Evolutionary conservation across 2,888 invertebrate species (phyloP).

Genomic region (Pollenia amentaria): DNA sequence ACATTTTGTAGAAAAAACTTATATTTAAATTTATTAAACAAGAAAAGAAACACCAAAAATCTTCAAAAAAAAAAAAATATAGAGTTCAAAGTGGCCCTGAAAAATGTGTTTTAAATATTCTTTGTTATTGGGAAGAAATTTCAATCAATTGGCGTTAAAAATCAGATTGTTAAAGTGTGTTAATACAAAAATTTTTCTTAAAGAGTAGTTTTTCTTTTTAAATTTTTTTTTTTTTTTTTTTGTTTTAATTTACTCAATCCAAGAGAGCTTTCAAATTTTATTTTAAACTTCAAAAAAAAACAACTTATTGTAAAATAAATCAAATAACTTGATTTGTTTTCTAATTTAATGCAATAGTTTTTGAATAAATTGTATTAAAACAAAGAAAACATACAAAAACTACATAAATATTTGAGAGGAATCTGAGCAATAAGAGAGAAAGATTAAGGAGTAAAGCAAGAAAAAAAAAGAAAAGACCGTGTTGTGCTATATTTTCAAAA

Average conservation of each 20-base stretch:
- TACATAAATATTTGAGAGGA: constrained; percentile 26
- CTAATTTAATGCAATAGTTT: neutral
- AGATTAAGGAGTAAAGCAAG: neutral
- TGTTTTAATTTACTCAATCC: constrained; percentile 1
- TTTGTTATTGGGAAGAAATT: constrained; percentile 75
- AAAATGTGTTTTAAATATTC: constrained; percentile 78
- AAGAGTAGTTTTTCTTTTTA: neutral
- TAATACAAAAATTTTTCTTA: neutral
- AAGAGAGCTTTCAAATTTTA: constrained; percentile 21
- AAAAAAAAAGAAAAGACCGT: constrained; percentile 5
- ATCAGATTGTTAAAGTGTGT: constrained; percentile 59
- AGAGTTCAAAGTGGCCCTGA: neutral
- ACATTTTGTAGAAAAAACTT: constrained; percentile 4
- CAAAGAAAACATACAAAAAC: constrained; percentile 25
- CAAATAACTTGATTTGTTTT: constrained; percentile 23
- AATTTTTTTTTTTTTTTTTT: neutral
- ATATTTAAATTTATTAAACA: neutral
- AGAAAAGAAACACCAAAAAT: neutral
- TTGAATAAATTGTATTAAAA: constrained; percentile 30
- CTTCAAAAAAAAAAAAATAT: neutral
- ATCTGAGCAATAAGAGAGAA: neutral
- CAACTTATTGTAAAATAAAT: constrained; percentile 29
- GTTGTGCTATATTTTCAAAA: neutral
- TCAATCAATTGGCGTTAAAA: constrained; percentile 72
- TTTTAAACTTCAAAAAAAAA: constrained; percentile 24